Percentiles rank a stretch among this genome's conserved stretches.
These are phyloP conservation scores for Hipparchia semele DNA, from an alignment of 2,888 invertebrate species.

Conservation along the genomic window DNA sequence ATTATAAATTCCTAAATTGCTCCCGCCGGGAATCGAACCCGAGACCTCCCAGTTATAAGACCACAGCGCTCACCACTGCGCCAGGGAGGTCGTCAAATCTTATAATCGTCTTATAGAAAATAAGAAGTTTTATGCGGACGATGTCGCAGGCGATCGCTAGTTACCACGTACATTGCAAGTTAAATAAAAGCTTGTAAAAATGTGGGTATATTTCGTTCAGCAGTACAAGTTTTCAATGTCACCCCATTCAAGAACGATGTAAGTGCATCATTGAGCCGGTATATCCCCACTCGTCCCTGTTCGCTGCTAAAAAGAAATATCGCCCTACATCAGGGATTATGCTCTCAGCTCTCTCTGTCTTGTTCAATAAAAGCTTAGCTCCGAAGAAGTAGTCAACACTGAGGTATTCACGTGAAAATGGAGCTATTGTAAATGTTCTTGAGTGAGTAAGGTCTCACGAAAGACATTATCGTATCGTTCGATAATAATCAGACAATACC, in stretches of 20 bases:
- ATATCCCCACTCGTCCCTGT: constrained; percentile 38
- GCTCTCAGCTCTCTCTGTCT: constrained; percentile 4
- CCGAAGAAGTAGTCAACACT: constrained; percentile 1
- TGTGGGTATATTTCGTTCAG: not conserved
- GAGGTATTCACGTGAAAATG: not conserved
- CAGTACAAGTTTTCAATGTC: constrained; percentile 23
- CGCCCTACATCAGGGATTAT: constrained; percentile 40
- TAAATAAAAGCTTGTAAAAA: no score
- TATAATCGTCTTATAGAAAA: no score
- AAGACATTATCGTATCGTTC: no score
- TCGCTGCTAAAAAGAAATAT: constrained; percentile 31
- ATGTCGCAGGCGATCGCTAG: no score
- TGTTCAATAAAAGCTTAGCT: constrained; percentile 18
- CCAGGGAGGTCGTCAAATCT: no score
- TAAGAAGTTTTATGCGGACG: no score
- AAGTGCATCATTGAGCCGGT: constrained; percentile 25
- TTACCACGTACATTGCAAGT: no score
- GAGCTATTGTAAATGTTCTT: not conserved
- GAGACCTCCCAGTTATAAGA: no score
- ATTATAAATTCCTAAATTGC: no score
- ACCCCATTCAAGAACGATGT: constrained; percentile 39
- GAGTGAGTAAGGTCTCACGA: not conserved
- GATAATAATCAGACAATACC: no score
- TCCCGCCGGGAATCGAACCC: no score
- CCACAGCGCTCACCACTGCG: no score